Evolutionary conservation across 2,888 invertebrate genomes (phyloP).

Genomic region (Noctua fimbriata): DNA sequence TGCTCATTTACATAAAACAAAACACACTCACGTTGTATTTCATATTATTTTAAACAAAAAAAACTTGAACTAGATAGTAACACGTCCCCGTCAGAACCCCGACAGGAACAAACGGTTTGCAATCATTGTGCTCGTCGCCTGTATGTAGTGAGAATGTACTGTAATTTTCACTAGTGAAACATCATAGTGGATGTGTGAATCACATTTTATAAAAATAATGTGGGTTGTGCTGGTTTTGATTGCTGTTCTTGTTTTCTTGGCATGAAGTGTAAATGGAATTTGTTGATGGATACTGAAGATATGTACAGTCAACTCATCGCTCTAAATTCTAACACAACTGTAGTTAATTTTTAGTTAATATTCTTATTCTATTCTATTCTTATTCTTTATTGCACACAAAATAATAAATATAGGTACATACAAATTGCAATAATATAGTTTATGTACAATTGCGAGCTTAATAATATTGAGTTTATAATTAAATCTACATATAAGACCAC

Average conservation of each 20-base stretch:
- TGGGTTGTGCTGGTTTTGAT: slow-evolving; percentile 10
- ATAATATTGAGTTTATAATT: too few relatives aligned
- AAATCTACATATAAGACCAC: background rate
- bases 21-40: slow-evolving; percentile 17
- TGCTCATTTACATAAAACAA: slow-evolving; percentile 17
- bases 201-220: slow-evolving; percentile 36
- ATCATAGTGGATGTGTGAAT: slow-evolving; percentile 17
- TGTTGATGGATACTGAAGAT: background rate
- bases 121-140: slow-evolving; percentile 38
- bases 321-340: too few relatives aligned
- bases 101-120: slow-evolving; percentile 52
- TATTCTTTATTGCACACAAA: too few relatives aligned
- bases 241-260: slow-evolving; percentile 18
- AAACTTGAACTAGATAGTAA: slow-evolving; percentile 15
- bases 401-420: too few relatives aligned
- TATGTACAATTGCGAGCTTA: too few relatives aligned
- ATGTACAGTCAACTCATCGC: background rate
- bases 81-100: slow-evolving; percentile 26
- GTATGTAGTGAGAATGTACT: slow-evolving; percentile 13
- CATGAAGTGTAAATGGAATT: background rate
- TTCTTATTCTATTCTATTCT: too few relatives aligned
- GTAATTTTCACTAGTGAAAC: slow-evolving; percentile 55
- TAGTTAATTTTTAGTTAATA: too few relatives aligned
- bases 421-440: too few relatives aligned
- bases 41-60: slow-evolving; percentile 22